These are phyloP conservation scores for Ladona fulva DNA, from an alignment of 1,140 invertebrate genomes.

Conservation along the genomic window DNA sequence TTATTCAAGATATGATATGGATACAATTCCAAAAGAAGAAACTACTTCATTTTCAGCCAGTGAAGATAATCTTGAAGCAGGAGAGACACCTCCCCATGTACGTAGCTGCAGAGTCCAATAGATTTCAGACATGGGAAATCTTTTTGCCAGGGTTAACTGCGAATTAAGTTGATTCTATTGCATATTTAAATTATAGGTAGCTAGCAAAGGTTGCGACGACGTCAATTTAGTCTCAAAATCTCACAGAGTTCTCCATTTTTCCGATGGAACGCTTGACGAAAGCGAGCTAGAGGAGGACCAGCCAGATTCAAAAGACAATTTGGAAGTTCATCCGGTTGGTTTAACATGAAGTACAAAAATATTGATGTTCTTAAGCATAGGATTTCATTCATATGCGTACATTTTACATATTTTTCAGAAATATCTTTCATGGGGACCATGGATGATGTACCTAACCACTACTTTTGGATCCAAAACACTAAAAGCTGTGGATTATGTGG, in stretches of 20 bases:
- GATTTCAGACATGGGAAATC: too few species aligned
- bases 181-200: too few species aligned
- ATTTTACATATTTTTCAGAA: slow-evolving; percentile 37
- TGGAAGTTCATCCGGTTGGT: neutral
- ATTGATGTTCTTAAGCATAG: neutral
- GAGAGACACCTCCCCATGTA: too few species aligned
- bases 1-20: too few species aligned
- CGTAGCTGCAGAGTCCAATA: too few species aligned
- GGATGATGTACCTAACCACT: slow-evolving; percentile 59
- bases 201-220: neutral
- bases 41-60: too few species aligned
- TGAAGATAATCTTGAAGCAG: too few species aligned
- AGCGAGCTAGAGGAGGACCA: neutral
- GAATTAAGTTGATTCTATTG: too few species aligned
- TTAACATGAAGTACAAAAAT: neutral
- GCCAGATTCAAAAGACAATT: neutral
- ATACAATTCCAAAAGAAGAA: too few species aligned
- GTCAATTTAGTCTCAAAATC: neutral
- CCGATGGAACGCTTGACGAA: neutral
- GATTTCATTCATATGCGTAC: neutral
- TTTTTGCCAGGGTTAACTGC: too few species aligned
- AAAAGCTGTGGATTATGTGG: slow-evolving; percentile 69
- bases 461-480: slow-evolving; percentile 53
- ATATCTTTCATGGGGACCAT: slow-evolving; percentile 57
- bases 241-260: neutral